phyloP scores from a whole-genome alignment of 1,140 invertebrate species.

The Hyles euphorbiae region DNA sequence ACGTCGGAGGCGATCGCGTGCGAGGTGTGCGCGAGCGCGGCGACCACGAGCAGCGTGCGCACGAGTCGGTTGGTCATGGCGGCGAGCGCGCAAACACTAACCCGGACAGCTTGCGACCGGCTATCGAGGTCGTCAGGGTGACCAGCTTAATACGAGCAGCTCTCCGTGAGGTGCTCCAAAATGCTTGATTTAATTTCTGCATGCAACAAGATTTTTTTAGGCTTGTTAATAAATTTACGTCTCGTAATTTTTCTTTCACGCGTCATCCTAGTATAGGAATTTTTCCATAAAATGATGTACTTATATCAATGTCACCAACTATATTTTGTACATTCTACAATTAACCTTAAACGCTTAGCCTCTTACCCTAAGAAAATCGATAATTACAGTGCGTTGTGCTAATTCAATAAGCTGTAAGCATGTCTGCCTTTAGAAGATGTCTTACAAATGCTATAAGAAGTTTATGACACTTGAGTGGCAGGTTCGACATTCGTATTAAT shows the following conservation, averaged over 20 bases:
- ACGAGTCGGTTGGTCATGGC: constrained; percentile 46
- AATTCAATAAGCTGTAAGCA: too few species aligned
- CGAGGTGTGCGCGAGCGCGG: constrained; percentile 28
- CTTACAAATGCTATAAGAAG: too few species aligned
- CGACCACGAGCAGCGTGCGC: constrained; percentile 38
- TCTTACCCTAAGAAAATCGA: too few species aligned
- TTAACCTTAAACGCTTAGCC: too few species aligned
- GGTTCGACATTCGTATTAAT: too few species aligned
- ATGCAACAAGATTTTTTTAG: neutral
- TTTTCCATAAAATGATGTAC: neutral
- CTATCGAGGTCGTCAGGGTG: constrained; percentile 39
- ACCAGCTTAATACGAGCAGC: constrained; percentile 16
- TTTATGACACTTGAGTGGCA: too few species aligned
- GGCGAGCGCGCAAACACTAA: constrained; percentile 52
- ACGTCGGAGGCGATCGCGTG: constrained; percentile 75
- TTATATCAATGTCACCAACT: neutral
- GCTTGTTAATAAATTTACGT: neutral
- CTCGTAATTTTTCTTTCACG: neutral
- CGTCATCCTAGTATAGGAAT: neutral
- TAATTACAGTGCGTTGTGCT: too few species aligned
- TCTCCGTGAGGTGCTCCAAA: neutral
- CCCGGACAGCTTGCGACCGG: constrained; percentile 1
- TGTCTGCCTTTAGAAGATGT: too few species aligned
- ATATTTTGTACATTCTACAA: too few species aligned
- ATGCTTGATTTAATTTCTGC: neutral